These are phyloP conservation scores for Rotaria sp. DNA, from an alignment of 2,888 invertebrate genomes.

Conservation along the genomic window DNA sequence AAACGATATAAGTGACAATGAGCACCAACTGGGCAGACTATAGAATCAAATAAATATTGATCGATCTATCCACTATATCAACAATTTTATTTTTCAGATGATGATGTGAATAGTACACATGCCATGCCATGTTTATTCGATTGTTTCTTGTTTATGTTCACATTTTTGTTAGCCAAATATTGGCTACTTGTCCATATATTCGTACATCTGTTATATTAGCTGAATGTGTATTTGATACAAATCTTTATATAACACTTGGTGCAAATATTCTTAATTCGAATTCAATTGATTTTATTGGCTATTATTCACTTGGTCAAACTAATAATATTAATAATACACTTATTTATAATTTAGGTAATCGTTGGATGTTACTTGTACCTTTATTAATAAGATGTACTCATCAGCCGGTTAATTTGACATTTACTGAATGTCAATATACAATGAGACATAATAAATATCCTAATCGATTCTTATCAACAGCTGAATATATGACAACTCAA, in stretches of 20 bases:
- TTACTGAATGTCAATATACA: conserved; percentile 29
- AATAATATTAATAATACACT: background rate
- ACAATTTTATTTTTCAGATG: background rate
- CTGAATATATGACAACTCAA: background rate
- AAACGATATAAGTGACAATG: background rate
- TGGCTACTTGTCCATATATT: conserved; percentile 13
- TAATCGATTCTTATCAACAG: background rate
- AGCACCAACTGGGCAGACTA: background rate
- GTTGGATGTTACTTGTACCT: background rate
- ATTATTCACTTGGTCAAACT: background rate
- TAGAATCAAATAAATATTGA: background rate
- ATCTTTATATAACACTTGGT: conserved; percentile 13
- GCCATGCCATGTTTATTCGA: background rate
- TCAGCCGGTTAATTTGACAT: background rate
- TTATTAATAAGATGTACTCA: conserved; percentile 7
- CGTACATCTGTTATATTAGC: conserved; percentile 9
- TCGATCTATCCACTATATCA: background rate
- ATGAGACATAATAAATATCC: background rate
- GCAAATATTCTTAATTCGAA: background rate
- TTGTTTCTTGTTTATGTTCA: background rate
- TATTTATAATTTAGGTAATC: conserved; percentile 1
- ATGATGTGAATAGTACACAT: background rate
- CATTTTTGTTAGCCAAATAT: background rate
- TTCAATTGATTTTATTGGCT: conserved; percentile 18
- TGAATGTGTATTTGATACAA: conserved; percentile 27